Evolutionary conservation across 1,140 invertebrate species (phyloP).

Genomic region (Drosophila chauvacae): DNA sequence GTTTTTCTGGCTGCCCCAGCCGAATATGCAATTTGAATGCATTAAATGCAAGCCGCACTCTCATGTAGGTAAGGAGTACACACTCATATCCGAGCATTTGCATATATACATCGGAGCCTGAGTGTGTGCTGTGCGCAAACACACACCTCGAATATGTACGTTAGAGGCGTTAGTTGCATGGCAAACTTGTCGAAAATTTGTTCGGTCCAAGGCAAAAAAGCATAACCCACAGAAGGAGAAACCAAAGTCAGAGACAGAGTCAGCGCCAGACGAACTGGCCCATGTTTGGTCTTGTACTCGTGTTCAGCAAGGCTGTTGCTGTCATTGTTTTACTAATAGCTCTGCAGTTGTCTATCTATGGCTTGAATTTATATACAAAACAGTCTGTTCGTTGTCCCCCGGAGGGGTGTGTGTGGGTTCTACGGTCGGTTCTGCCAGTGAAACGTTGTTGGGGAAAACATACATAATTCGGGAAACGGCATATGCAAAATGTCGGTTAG

Average conservation of each 20-base stretch:
- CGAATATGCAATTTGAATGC: slow-evolving; percentile 72
- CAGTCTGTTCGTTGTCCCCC: slow-evolving; percentile 6
- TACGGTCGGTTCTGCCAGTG: not conserved
- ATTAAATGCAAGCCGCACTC: slow-evolving; percentile 52
- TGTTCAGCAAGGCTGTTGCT: slow-evolving; percentile 77
- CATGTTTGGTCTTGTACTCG: slow-evolving; percentile 65
- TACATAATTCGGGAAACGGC: slow-evolving; percentile 7
- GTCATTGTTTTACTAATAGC: slow-evolving; percentile 79
- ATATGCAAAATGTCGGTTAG: slow-evolving; percentile 1
- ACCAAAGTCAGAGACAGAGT: slow-evolving; percentile 44
- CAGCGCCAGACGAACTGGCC: slow-evolving; percentile 59
- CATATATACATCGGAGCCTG: slow-evolving; percentile 12
- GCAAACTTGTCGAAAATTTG: slow-evolving; percentile 56
- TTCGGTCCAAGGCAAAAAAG: slow-evolving; percentile 26
- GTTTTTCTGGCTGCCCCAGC: slow-evolving; percentile 40
- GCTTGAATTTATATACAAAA: slow-evolving; percentile 34
- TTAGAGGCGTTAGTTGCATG: slow-evolving; percentile 49
- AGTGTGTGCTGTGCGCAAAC: slow-evolving; percentile 1
- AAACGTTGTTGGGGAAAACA: slow-evolving; percentile 18
- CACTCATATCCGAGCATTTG: slow-evolving; percentile 23
- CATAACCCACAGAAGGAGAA: slow-evolving; percentile 33
- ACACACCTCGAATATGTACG: slow-evolving; percentile 32
- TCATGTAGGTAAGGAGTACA: slow-evolving; percentile 27
- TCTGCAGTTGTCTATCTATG: slow-evolving; percentile 63
- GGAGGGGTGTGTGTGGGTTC: slow-evolving; percentile 36